Evolutionary conservation across 2,113 vertebrate genomes (phyloP).

Genomic region (Trematocara marginatum): DNA sequence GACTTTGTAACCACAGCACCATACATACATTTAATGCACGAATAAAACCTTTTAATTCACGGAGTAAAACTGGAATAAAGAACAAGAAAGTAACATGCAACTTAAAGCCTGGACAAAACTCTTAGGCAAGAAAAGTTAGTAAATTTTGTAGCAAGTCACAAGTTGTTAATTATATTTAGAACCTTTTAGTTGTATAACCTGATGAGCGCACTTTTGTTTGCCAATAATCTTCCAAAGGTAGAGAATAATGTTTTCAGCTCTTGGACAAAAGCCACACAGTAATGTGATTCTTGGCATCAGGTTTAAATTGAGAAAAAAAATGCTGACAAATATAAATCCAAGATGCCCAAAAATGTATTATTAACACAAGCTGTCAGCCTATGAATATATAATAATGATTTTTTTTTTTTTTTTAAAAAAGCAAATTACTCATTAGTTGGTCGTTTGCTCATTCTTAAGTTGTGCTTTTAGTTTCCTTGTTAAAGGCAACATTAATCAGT

Average conservation of each 20-base stretch:
- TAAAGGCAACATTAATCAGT: neutral
- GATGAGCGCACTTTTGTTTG: neutral
- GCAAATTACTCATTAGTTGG: neutral
- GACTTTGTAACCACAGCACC: neutral
- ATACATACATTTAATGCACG: neutral
- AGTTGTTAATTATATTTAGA: neutral
- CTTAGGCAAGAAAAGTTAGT: neutral
- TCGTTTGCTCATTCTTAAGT: neutral
- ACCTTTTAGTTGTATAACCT: neutral
- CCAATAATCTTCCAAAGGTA: neutral
- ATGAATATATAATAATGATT: neutral
- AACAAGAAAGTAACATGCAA: neutral
- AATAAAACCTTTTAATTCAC: neutral
- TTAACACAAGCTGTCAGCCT: neutral
- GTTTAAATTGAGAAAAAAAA: neutral
- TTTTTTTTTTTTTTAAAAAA: neutral
- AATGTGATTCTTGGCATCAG: neutral
- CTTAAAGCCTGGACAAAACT: neutral
- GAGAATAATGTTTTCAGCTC: neutral
- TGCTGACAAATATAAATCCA: neutral
- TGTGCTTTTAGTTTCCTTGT: neutral
- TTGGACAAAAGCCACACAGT: constrained; percentile 10
- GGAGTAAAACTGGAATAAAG: neutral
- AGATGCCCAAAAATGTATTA: neutral
- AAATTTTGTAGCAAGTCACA: neutral